Conservation (phyloP, 2,888 invertebrate genomes). For the Hirudinaria manillensis region DNA sequence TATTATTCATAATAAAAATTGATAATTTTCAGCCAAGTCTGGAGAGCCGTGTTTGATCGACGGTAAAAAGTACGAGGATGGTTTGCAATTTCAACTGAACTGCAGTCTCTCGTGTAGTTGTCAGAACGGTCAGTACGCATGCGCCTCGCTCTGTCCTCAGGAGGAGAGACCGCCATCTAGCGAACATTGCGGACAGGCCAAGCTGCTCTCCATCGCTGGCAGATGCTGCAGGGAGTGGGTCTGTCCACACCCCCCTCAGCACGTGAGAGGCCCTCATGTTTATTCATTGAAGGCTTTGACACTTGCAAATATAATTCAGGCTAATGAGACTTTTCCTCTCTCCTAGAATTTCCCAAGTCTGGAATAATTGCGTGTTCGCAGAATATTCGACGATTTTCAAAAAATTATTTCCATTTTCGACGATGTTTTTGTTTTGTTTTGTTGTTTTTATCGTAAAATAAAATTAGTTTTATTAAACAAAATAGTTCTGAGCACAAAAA, state of each 20-base stretch:
- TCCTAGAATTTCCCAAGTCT: too few relatives aligned
- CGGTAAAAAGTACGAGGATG: conserved; percentile 60
- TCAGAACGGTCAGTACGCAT: conserved; percentile 69
- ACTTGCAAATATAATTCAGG: too few relatives aligned
- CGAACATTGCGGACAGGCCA: conserved; percentile 62
- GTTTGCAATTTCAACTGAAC: conserved; percentile 61
- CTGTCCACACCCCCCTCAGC: conserved; percentile 54
- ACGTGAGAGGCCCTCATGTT: neutral
- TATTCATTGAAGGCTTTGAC: too few relatives aligned
- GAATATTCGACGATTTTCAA: too few relatives aligned
- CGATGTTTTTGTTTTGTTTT: neutral
- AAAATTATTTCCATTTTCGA: neutral
- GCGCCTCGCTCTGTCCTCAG: conserved; percentile 67
- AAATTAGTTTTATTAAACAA: too few relatives aligned
- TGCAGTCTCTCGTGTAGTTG: conserved; percentile 62
- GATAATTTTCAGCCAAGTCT: conserved; percentile 42
- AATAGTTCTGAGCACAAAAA: too few relatives aligned
- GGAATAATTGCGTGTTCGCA: too few relatives aligned
- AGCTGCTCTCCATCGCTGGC: conserved; percentile 64
- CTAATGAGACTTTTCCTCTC: too few relatives aligned
- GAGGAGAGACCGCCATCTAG: conserved; percentile 64
- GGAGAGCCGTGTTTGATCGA: conserved; percentile 57
- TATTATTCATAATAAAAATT: neutral
- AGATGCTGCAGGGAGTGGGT: conserved; percentile 71
- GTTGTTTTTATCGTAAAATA: too few relatives aligned